Conservation (phyloP, 2,888 invertebrate genomes). For the Azorinus chamasolen region DNA sequence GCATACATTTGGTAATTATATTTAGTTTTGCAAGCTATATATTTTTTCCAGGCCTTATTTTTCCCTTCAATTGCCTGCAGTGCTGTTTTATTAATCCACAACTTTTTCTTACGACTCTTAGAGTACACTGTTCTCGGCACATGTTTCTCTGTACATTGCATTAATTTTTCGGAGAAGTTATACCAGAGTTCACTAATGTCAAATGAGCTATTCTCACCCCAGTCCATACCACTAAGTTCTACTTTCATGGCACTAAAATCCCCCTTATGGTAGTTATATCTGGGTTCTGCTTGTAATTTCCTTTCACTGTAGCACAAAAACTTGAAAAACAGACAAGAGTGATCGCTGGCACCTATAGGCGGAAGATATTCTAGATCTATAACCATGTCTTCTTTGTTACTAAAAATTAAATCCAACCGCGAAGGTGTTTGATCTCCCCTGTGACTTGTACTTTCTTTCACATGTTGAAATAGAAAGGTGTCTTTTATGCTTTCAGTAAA, state of each 20-base stretch:
- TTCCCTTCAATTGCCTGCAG: not conserved
- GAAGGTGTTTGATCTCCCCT: not conserved
- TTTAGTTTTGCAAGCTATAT: not conserved
- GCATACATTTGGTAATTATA: not conserved
- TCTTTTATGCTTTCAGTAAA: conserved; percentile 4
- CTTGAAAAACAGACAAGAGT: not conserved
- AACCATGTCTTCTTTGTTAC: conserved; percentile 14
- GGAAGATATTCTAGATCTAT: not conserved
- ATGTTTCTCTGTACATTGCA: not conserved
- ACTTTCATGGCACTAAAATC: not conserved
- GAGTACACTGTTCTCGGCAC: not conserved
- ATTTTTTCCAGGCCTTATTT: conserved; percentile 5
- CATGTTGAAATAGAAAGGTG: conserved; percentile 2
- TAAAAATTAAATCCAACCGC: conserved; percentile 5
- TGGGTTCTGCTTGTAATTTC: not conserved
- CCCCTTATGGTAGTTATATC: not conserved
- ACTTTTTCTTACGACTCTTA: not conserved
- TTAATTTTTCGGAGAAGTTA: not conserved
- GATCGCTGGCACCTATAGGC: conserved; percentile 21
- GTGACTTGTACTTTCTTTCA: not conserved
- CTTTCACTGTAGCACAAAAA: not conserved
- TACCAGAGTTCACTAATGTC: not conserved
- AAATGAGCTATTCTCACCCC: not conserved
- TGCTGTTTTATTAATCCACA: not conserved
- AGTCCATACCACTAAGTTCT: not conserved